These are phyloP conservation scores for Ia io DNA, from an alignment of 2,113 vertebrate species.

Conservation along the genomic window DNA sequence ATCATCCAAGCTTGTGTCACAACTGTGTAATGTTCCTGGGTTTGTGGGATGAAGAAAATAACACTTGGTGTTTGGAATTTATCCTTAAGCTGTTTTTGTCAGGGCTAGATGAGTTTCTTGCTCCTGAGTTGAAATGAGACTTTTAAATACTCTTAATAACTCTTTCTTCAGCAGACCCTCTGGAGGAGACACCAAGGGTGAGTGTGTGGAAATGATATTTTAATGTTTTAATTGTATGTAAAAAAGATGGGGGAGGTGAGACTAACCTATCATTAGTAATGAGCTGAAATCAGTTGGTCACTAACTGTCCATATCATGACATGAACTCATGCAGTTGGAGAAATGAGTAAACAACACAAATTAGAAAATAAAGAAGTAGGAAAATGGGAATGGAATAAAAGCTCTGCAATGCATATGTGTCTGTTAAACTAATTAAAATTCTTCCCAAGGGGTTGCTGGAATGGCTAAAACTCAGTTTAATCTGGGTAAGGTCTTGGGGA, in stretches of 20 bases:
- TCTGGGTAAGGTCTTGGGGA: conserved; percentile 15
- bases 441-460: background rate
- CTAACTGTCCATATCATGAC: background rate
- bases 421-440: conserved; percentile 50
- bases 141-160: conserved; percentile 40
- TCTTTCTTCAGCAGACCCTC: background rate
- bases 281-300: background rate
- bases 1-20: conserved; percentile 46
- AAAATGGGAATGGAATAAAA: conserved; percentile 3
- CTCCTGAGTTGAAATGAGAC: conserved; percentile 36
- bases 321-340: background rate
- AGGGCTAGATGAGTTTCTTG: conserved; percentile 12
- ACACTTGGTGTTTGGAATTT: conserved; percentile 46
- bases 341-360: conserved; percentile 31
- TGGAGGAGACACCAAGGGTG: conserved; percentile 56
- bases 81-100: conserved; percentile 47
- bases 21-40: background rate
- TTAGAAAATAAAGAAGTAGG: background rate
- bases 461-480: conserved; percentile 13
- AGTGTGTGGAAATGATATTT: conserved; percentile 49
- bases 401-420: background rate
- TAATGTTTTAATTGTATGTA: background rate
- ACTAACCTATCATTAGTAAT: background rate
- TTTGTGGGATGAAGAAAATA: conserved; percentile 49
- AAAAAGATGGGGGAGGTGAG: background rate